Evolutionary conservation across 2,888 invertebrate species (phyloP), one percentile per base, ranked within the genome.

Genomic region (Machimus atricapillus): DNA sequence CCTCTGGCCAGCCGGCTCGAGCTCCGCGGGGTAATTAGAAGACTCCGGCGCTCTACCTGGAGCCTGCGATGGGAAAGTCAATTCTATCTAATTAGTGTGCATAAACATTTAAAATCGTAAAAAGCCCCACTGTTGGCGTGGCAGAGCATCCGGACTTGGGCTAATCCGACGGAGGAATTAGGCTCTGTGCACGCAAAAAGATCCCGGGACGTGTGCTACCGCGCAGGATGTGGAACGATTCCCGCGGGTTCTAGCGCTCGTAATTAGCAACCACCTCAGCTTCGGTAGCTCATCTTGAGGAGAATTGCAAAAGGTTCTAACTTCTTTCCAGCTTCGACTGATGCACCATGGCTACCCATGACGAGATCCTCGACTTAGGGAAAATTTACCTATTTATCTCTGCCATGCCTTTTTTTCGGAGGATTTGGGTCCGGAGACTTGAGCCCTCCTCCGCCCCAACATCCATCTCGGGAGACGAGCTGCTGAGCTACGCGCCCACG

Each of bases 71-170:
- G 56, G 66, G 27, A 85, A 83, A 88, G 85, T 77, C 86, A 85
- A 87, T 88, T 88, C 82, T 81, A 83, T 46, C 88, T 87, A 88
- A 88, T 88, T 88, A 88, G 86, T 58, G 87, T 52, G 66, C 88
- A 87, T 88, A 88, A 88, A 88, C 86, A 88, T 88, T 88, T 88
- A 86, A 88, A 87, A 87, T 82, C 88, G 86, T 88, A 87, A 88
- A 88, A 88, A 86, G 82, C 81, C 58, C 86, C 52, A 23, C 12
- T 12, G 58, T 0, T 19, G 43, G 46, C 2, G 40, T 73, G 14
- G 52, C 46, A 46, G 46, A 74, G 73, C 46, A 27, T 85, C 43
- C 46, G 16, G 19, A 52, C 34, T 16, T 27, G 23, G n/a, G 85
- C 27, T 74, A 66, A 85, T 74, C 85, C 58, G 16, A 27, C 74